These are phyloP conservation scores for Saccostrea echinata DNA, from an alignment of 1,140 invertebrate species.

Conservation along the genomic window DNA sequence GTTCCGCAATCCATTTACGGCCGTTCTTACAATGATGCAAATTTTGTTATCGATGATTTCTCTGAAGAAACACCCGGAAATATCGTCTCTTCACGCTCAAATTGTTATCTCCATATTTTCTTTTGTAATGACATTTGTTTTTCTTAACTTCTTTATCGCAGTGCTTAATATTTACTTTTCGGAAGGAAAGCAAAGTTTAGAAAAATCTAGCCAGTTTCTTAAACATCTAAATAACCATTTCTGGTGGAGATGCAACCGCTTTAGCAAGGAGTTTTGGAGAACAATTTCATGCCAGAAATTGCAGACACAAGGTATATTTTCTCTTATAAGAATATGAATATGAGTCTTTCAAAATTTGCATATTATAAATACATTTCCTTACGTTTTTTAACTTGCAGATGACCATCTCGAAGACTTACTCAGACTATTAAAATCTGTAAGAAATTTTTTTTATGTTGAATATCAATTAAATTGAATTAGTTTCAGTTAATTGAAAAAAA, in stretches of 20 bases:
- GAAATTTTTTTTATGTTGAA: too few species aligned
- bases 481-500: too few species aligned
- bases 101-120: constrained; percentile 43
- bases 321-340: background rate
- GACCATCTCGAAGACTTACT: background rate
- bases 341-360: too few species aligned
- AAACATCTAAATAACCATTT: constrained; percentile 35
- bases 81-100: constrained; percentile 16
- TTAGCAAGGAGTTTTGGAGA: background rate
- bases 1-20: constrained; percentile 42
- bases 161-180: constrained; percentile 41
- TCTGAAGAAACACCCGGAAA: constrained; percentile 27
- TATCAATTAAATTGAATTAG: too few species aligned
- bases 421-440: too few species aligned
- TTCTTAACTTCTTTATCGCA: constrained; percentile 49
- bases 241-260: background rate
- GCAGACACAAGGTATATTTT: background rate
- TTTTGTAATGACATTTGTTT: constrained; percentile 42
- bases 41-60: constrained; percentile 46
- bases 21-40: constrained; percentile 42
- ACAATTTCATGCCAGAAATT: background rate
- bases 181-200: background rate
- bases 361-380: background rate
- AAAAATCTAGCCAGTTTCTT: background rate
- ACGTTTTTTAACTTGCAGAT: background rate